Percentiles rank a stretch among this genome's conserved stretches.
Evolutionary conservation across 2,888 invertebrate genomes (phyloP).

Genomic region (Fabriciana adippe): DNA sequence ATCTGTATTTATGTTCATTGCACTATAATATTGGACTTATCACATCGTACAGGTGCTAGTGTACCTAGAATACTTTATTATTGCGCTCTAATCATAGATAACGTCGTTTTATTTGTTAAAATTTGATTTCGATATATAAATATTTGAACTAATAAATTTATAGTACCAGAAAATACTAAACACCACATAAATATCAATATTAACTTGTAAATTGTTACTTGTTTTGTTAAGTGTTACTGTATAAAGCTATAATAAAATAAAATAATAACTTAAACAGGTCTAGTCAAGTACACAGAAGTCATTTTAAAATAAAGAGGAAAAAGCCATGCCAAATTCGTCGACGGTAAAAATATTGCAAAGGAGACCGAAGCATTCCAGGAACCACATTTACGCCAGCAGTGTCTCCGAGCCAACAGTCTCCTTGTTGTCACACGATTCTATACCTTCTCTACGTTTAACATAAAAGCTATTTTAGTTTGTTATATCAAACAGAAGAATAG

Average conservation of each 20-base stretch:
- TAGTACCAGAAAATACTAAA: background rate
- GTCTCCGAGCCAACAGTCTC: slow-evolving; percentile 45
- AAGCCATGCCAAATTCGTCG: slow-evolving; percentile 60
- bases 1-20: slow-evolving; percentile 35
- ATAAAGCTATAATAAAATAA: slow-evolving; percentile 6
- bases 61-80: slow-evolving; percentile 21
- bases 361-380: slow-evolving; percentile 77
- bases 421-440: slow-evolving; percentile 51
- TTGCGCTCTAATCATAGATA: slow-evolving; percentile 21
- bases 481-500: slow-evolving; percentile 49
- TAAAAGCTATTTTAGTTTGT: slow-evolving; percentile 55
- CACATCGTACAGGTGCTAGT: slow-evolving; percentile 27
- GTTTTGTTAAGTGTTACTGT: background rate
- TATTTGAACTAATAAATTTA: background rate
- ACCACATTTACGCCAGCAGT: slow-evolving; percentile 73
- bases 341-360: slow-evolving; percentile 72
- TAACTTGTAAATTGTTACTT: too few relatives aligned
- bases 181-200: too few relatives aligned
- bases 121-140: background rate
- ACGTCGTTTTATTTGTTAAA: background rate
- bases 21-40: slow-evolving; percentile 31
- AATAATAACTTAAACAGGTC: slow-evolving; percentile 14
- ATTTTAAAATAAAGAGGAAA: slow-evolving; percentile 47
- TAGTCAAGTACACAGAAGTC: slow-evolving; percentile 22
- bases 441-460: slow-evolving; percentile 47